phyloP scores from a whole-genome alignment of 1,140 invertebrate species.

The Solen grandis region DNA sequence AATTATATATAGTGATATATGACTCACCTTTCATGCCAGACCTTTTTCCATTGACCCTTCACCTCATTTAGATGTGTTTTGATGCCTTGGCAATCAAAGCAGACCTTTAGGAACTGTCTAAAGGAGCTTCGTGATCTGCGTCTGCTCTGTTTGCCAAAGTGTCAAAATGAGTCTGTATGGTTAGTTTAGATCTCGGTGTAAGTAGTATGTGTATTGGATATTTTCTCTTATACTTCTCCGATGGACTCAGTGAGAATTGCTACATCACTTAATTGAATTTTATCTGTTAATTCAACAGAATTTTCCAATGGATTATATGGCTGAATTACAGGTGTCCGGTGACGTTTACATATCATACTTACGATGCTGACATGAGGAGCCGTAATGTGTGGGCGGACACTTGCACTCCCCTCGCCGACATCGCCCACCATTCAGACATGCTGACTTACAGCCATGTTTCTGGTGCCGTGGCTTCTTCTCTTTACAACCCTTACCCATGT shows the following conservation, averaged over 20 bases:
- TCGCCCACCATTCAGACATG: slow-evolving; percentile 74
- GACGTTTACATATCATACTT: slow-evolving; percentile 65
- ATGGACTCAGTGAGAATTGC: background rate
- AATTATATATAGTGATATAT: background rate
- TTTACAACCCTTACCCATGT: slow-evolving; percentile 72
- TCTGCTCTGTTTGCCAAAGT: too few species aligned
- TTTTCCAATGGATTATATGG: background rate
- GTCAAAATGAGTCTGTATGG: background rate
- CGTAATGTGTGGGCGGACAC: slow-evolving; percentile 70
- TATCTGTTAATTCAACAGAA: background rate
- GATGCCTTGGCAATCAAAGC: too few species aligned
- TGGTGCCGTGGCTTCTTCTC: slow-evolving; percentile 53
- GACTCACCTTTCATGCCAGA: background rate
- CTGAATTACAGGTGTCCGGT: too few species aligned
- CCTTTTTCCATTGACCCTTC: background rate
- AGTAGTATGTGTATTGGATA: background rate
- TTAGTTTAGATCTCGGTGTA: background rate
- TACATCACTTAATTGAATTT: background rate
- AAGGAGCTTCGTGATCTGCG: too few species aligned
- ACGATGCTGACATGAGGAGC: slow-evolving; percentile 73
- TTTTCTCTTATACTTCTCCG: background rate
- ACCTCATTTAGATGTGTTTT: too few species aligned
- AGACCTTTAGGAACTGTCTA: too few species aligned
- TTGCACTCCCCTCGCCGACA: slow-evolving; percentile 73
- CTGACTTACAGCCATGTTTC: slow-evolving; percentile 61